phyloP scores from a whole-genome alignment of 2,113 vertebrate genomes.

The Muntiacus muntjak region DNA sequence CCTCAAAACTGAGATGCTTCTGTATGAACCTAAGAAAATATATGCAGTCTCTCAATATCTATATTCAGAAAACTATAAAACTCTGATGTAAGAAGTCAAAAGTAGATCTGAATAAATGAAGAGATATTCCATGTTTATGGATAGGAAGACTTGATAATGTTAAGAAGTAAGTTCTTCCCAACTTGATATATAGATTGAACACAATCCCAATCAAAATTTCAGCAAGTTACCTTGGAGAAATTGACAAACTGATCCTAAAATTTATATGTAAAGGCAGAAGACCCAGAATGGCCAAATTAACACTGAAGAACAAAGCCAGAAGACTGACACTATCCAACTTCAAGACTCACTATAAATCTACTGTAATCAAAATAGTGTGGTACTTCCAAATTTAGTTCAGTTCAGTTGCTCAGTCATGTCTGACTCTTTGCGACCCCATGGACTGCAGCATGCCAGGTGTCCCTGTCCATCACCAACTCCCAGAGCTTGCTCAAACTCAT shows the following conservation, averaged over 20 bases:
- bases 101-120: not conserved
- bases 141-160: not conserved
- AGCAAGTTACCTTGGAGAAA: not conserved
- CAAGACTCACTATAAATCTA: not conserved
- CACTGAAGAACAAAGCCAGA: not conserved
- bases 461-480: not conserved
- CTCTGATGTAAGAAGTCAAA: not conserved
- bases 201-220: not conserved
- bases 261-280: not conserved
- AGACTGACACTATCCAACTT: not conserved
- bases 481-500: not conserved
- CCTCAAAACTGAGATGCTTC: not conserved
- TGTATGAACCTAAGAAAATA: not conserved
- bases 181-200: not conserved
- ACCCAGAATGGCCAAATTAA: not conserved
- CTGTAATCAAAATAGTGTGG: not conserved
- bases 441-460: not conserved
- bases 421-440: not conserved
- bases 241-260: not conserved
- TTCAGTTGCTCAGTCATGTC: not conserved
- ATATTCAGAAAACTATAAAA: not conserved
- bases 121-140: not conserved
- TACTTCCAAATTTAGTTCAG: not conserved
- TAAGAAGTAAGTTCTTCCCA: not conserved
- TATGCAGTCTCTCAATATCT: not conserved